These are phyloP conservation scores for Enteromius mattozi DNA, from an alignment of 2,797 vertebrate genomes.

Conservation along the genomic window DNA sequence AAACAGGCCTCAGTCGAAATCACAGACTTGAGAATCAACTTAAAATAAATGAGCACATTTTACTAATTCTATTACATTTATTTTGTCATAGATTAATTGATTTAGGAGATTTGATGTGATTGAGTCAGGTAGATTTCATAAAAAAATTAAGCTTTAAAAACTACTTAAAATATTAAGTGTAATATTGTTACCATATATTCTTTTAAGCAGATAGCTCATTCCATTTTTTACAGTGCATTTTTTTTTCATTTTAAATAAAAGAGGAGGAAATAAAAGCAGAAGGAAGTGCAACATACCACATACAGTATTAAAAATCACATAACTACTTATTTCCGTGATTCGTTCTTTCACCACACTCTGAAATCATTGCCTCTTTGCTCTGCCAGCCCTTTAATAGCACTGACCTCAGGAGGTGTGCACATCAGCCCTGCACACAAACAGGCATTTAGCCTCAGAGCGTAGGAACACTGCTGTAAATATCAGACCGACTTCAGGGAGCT, in stretches of 20 bases:
- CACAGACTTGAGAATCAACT: too few species aligned
- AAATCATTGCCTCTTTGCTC: constrained; percentile 2
- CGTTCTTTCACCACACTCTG: not conserved
- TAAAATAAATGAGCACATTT: too few species aligned
- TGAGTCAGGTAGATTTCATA: too few species aligned
- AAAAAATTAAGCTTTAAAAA: too few species aligned
- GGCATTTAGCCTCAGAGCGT: constrained; percentile 15
- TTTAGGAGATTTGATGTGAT: too few species aligned
- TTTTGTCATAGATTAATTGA: too few species aligned
- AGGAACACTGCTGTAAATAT: constrained; percentile 37
- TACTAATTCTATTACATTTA: too few species aligned
- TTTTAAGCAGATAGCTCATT: too few species aligned
- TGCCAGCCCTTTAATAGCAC: not conserved
- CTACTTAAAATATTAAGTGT: too few species aligned
- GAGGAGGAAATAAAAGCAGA: not conserved
- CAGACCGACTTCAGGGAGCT: constrained; percentile 37
- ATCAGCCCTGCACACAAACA: not conserved
- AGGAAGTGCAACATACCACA: not conserved
- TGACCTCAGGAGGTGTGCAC: not conserved
- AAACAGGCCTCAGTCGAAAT: too few species aligned
- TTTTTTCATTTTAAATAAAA: not conserved
- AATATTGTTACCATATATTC: too few species aligned
- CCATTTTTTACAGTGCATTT: not conserved
- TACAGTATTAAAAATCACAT: not conserved
- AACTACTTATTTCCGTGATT: not conserved